A percentile compares a stretch with the other conserved stretches of the same genome.
Conservation (phyloP, 1,140 invertebrate species). For the Drosophila kurseongensis region DNA sequence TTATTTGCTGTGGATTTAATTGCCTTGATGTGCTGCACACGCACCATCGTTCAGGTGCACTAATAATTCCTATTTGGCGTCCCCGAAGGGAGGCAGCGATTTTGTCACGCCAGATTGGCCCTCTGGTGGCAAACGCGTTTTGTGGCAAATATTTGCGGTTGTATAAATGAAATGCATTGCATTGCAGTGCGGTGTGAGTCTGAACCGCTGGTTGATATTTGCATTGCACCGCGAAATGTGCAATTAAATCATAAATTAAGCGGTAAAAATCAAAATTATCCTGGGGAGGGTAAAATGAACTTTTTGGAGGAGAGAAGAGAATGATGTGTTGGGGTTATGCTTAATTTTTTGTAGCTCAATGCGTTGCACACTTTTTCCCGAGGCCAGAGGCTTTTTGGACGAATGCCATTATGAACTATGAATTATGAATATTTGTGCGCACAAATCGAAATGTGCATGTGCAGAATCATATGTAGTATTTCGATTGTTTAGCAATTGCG, state of each 20-base stretch:
- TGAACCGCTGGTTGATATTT: slow-evolving; percentile 21
- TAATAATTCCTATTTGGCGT: slow-evolving; percentile 36
- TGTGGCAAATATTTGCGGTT: slow-evolving; percentile 81
- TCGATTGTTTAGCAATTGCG: slow-evolving; percentile 14
- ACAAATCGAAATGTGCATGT: neutral
- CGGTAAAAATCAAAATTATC: slow-evolving; percentile 69
- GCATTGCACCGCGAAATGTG: slow-evolving; percentile 62
- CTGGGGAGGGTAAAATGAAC: neutral
- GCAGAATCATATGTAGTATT: neutral
- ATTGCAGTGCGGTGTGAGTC: slow-evolving; percentile 7
- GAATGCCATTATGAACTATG: slow-evolving; percentile 11
- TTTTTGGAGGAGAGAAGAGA: neutral
- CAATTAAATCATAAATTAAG: slow-evolving; percentile 81
- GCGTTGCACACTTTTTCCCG: neutral
- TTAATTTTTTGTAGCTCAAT: neutral
- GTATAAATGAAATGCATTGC: slow-evolving; percentile 79
- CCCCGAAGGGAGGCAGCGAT: slow-evolving; percentile 6
- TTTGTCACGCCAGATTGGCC: slow-evolving; percentile 58
- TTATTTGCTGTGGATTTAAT: neutral
- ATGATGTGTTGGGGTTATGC: neutral
- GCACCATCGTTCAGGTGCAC: neutral
- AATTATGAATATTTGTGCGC: slow-evolving; percentile 9
- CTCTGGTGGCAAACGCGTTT: slow-evolving; percentile 27
- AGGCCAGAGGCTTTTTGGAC: neutral
- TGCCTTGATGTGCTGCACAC: neutral